Evolutionary conservation across 1,140 invertebrate species (phyloP), one percentile per base, ranked within the genome.

Genomic region (Ruditapes philippinarum): DNA sequence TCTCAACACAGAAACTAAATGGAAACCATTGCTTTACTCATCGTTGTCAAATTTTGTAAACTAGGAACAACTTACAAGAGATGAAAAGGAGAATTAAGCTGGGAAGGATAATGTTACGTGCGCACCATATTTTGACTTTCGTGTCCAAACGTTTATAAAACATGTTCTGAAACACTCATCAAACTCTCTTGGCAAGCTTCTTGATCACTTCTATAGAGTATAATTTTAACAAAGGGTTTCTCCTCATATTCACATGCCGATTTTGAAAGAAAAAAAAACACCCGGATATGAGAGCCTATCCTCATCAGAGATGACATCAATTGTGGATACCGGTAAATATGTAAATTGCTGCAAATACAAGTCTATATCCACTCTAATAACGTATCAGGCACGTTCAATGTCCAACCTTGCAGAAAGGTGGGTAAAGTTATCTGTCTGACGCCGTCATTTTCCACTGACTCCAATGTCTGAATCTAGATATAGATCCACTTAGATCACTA

Each of bases 141-240:
- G 65, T 31, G 68, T 90, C 22, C 73, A 87, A 11, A 33, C 28
- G 7, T 82, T 90, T 17, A 40, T 90, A 22, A 42, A 40, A 12
- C 31, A 81, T 57, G 57, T 88, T 5, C 60, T 88, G 28, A 33
- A 33, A 70, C 65, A 54, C 82, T 12, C 57, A 31, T 45, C 36
- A 28, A 22, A 31, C 5, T 81, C 89, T 3, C 33, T 91, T 60
- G 91, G 91, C 11, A 78, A 91, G 80, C 49, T 92, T 4, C 25
- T 19, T 31, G 91, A 93, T 88, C 89, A 54, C 49, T 91, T 90
- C 82, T 94, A 91, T 85, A 88, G 94, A 57, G 94, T 96, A 70
- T 95, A 96, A 89, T 96, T 95, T 90, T 95, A 96, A 85, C 94
- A 96, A 79, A 92, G 95, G 25, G 95, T 95, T 11, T 94, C 91